Evolutionary conservation across 2,888 invertebrate species (phyloP).

Genomic region (Salpingus planirostris): DNA sequence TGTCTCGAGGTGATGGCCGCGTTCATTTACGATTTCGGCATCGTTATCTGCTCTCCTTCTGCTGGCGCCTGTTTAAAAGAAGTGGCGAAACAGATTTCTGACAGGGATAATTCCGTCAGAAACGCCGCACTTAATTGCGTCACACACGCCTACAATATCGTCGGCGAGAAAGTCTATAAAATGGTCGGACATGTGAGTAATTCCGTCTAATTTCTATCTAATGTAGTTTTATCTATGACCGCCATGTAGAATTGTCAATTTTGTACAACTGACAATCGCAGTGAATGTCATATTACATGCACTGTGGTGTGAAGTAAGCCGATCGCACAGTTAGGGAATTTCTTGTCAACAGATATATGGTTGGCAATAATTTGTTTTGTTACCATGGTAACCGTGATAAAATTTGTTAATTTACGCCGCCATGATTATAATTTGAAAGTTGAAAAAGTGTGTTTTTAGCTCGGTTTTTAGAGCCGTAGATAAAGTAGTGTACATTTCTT

Average conservation of each 20-base stretch:
- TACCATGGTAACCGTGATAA: too few relatives aligned
- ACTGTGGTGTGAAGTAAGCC: too few relatives aligned
- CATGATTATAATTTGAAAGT: too few relatives aligned
- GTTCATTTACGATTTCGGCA: conserved; percentile 78
- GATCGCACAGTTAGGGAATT: too few relatives aligned
- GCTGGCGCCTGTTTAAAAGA: conserved; percentile 75
- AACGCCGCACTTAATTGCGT: conserved; percentile 93
- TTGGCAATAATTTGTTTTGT: too few relatives aligned
- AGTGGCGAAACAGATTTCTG: conserved; percentile 90
- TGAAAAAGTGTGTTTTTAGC: too few relatives aligned
- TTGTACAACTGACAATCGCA: too few relatives aligned
- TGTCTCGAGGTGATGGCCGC: conserved; percentile 87
- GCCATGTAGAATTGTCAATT: too few relatives aligned
- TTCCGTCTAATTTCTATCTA: not conserved
- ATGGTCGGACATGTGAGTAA: conserved; percentile 72
- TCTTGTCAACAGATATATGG: too few relatives aligned
- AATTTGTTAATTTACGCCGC: too few relatives aligned
- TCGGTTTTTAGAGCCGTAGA: conserved; percentile 51
- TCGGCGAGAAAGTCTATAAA: conserved; percentile 87
- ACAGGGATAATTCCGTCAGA: conserved; percentile 91
- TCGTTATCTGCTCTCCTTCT: conserved; percentile 73
- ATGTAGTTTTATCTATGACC: not conserved
- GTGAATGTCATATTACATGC: conserved; percentile 3
- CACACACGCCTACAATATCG: conserved; percentile 79
- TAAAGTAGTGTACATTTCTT: too few relatives aligned